A percentile compares a stretch with the other conserved stretches of the same genome.
These are phyloP conservation scores for Micropoecilia bifurca DNA, from an alignment of 2,797 vertebrate species.

Conservation along the genomic window DNA sequence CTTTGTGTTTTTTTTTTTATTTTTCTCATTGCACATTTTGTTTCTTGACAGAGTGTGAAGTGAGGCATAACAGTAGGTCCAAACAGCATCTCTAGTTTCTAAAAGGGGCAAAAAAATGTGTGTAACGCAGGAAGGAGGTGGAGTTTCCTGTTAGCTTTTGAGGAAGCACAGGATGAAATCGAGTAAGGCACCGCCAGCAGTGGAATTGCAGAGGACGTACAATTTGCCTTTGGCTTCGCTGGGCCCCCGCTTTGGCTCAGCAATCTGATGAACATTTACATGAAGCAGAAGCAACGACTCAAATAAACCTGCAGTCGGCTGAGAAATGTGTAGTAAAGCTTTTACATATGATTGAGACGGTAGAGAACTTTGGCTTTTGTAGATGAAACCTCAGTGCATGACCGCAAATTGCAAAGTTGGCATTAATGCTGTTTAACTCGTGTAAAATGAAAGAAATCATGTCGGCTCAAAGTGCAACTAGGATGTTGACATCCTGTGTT, in stretches of 20 bases:
- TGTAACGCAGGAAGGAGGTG: slow-evolving; percentile 57
- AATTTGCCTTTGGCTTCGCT: slow-evolving; percentile 26
- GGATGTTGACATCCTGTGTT: slow-evolving; percentile 24
- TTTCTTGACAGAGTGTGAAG: slow-evolving; percentile 51
- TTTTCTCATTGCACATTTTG: slow-evolving; percentile 5
- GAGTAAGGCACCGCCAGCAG: slow-evolving; percentile 54
- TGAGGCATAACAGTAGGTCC: slow-evolving; percentile 18
- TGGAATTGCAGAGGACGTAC: slow-evolving; percentile 34
- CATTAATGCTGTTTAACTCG: not conserved
- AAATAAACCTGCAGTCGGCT: slow-evolving; percentile 4
- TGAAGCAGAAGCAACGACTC: slow-evolving; percentile 1
- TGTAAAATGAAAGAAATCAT: slow-evolving; percentile 4
- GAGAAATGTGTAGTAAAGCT: slow-evolving; percentile 38
- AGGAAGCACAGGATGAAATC: slow-evolving; percentile 64
- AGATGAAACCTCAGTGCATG: not conserved
- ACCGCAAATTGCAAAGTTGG: slow-evolving; percentile 8
- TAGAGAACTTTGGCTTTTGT: slow-evolving; percentile 48
- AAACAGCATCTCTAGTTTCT: slow-evolving; percentile 15
- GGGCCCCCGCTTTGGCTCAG: slow-evolving; percentile 3
- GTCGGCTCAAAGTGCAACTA: slow-evolving; percentile 4
- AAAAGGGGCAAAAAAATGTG: slow-evolving; percentile 42
- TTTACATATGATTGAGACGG: slow-evolving; percentile 21
- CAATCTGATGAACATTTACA: slow-evolving; percentile 5
- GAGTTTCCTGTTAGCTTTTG: slow-evolving; percentile 68
- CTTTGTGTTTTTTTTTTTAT: not conserved